These are phyloP conservation scores for Ochropleura leucogaster DNA, from an alignment of 2,888 invertebrate genomes.

Conservation along the genomic window DNA sequence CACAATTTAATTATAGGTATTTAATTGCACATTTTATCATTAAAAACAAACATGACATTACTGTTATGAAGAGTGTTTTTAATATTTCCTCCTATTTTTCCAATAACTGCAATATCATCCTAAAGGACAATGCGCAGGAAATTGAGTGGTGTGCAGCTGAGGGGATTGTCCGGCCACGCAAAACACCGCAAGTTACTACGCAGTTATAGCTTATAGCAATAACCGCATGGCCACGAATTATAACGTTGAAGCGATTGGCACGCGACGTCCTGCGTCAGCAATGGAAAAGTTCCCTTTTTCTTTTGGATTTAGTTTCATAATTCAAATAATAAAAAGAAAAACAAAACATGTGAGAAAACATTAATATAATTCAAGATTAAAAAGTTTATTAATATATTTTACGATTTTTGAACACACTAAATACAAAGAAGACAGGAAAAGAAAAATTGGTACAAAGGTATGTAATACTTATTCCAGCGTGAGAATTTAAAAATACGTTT, in stretches of 20 bases:
- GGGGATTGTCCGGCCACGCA: conserved; percentile 22
- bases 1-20: conserved; percentile 9
- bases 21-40: conserved; percentile 8
- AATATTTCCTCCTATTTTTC: conserved; percentile 45
- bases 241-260: background rate
- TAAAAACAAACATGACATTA: conserved; percentile 16
- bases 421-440: too few relatives aligned
- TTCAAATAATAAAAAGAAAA: too few relatives aligned
- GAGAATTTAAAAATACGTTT: too few relatives aligned
- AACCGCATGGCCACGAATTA: background rate
- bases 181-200: conserved; percentile 25
- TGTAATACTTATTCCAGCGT: too few relatives aligned
- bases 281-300: too few relatives aligned
- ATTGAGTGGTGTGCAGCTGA: background rate
- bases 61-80: background rate
- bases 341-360: too few relatives aligned
- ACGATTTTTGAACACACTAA: too few relatives aligned
- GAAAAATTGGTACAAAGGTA: too few relatives aligned
- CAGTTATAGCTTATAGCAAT: background rate
- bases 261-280: background rate
- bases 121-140: conserved; percentile 37
- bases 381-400: too few relatives aligned
- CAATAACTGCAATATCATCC: conserved; percentile 13
- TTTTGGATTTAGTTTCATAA: too few relatives aligned
- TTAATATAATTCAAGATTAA: too few relatives aligned